Percentiles rank a stretch among this genome's conserved stretches.
phyloP scores from a whole-genome alignment of 2,888 invertebrate genomes.

The Metalampra italica region DNA sequence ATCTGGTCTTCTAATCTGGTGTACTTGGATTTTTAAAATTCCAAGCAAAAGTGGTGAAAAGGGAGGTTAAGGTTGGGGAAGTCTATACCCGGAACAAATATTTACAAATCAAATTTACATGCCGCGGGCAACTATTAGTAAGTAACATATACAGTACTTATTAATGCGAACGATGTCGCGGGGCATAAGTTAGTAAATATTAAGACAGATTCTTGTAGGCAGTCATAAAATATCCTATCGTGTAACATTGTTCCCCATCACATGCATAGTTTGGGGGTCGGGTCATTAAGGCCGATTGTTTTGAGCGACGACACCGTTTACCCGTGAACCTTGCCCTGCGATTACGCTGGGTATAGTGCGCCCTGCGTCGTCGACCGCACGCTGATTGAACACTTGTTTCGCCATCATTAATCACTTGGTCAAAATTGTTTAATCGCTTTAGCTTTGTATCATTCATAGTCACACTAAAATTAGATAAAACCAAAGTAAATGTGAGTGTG shows the following conservation, averaged over 20 bases:
- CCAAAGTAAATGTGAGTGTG: not conserved
- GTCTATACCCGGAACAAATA: no score
- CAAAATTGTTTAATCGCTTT: constrained; percentile 8
- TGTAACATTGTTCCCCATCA: not conserved
- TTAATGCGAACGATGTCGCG: no score
- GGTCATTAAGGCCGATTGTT: constrained; percentile 1
- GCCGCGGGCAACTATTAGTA: no score
- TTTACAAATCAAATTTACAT: no score
- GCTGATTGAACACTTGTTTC: constrained; percentile 14
- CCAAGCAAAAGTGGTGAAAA: no score
- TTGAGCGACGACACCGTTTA: not conserved
- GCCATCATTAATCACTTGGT: constrained; percentile 4
- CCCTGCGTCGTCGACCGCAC: constrained; percentile 8
- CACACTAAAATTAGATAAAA: not conserved
- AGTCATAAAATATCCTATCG: no score
- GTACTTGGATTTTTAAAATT: no score
- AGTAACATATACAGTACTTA: no score
- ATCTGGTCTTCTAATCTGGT: no score
- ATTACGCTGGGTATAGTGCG: not conserved
- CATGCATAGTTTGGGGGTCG: not conserved
- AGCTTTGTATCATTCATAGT: not conserved
- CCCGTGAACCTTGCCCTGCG: not conserved
- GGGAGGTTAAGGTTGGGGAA: no score
- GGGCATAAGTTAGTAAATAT: no score
- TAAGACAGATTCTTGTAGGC: no score